Base-by-base conservation (phyloP, 2,113 vertebrate species). In the Vulpes ferrilata region DNA sequence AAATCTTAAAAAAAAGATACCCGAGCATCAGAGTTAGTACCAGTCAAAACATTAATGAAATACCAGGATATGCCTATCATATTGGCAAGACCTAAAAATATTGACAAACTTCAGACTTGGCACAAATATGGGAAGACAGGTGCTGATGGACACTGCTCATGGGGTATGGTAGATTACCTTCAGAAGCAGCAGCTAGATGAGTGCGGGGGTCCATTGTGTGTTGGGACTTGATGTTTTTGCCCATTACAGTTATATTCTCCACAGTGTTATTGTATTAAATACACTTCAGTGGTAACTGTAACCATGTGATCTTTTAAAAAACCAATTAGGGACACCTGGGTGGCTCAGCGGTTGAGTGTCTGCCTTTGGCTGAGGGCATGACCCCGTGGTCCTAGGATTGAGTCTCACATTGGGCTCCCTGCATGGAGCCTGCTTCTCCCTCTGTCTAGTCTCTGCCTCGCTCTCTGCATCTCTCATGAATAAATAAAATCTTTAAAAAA, bases 281-380 rank as follows among this genome's bases (percentile, higher is more conserved):
- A 22, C 11, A 60, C 27, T 67, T 74, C 71, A 3, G 60, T 65
- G 67, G 12, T 85, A 65, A 64, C 15, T 53, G 3, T 78, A 65
- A 67, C 57, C 74, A 3, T 90, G 65, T 95, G 73, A 48, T 80
- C 38, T 85, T 90, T 94, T 90, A 16, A 60, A 88, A 93, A 83
- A 88, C 0, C 13, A 84, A 43, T 43, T 43, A 43, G 43, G 43
- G 43, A 43, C 43, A 43, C 43, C 43, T 43, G 43, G 43, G 43
- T 43, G 43, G 43, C 43, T 43, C 43, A 43, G 43, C 43, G 43
- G 43, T 43, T 43, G 43, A 43, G 43, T 43, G 43, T 43, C 43
- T 43, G 7, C 43, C 43, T 43, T 43, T 43, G 43, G 43, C 43
- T 43, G 43, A 43, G 43, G 43, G 6, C 1, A 7, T 43, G 43